A percentile compares a stretch with the other conserved stretches of the same genome.
These are phyloP conservation scores for Pantherophis vulpinus DNA, from an alignment of 2,797 vertebrate genomes.

Conservation along the genomic window DNA sequence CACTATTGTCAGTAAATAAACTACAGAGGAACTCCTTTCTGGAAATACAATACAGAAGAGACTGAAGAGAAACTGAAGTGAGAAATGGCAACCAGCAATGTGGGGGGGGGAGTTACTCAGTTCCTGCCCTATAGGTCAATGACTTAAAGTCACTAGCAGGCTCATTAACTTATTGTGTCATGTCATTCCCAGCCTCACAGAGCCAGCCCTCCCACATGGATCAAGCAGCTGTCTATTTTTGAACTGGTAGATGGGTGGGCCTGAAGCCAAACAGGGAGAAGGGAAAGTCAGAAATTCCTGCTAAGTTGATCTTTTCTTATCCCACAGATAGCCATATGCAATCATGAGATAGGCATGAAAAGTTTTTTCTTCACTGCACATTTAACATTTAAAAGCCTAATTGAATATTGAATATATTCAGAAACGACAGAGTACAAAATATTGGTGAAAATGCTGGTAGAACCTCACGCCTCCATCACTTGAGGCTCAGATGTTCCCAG, in stretches of 20 bases:
- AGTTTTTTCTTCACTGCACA: background rate
- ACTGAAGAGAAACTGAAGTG: background rate
- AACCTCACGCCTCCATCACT: background rate
- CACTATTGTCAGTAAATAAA: background rate
- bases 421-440: background rate
- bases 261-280: background rate
- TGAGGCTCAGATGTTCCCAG: background rate
- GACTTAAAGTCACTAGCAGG: background rate
- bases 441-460: background rate
- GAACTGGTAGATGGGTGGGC: background rate
- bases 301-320: background rate
- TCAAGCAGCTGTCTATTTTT: background rate
- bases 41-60: background rate
- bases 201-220: background rate
- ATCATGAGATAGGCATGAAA: background rate
- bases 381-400: background rate
- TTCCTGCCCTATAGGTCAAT: background rate
- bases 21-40: too few relatives aligned
- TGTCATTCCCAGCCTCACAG: background rate
- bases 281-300: background rate
- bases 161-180: background rate
- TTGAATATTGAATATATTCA: background rate
- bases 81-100: background rate
- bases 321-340: background rate
- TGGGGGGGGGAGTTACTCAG: background rate